Base-by-base conservation (phyloP, 2,113 vertebrate genomes). In the Macquaria ambigua region DNA sequence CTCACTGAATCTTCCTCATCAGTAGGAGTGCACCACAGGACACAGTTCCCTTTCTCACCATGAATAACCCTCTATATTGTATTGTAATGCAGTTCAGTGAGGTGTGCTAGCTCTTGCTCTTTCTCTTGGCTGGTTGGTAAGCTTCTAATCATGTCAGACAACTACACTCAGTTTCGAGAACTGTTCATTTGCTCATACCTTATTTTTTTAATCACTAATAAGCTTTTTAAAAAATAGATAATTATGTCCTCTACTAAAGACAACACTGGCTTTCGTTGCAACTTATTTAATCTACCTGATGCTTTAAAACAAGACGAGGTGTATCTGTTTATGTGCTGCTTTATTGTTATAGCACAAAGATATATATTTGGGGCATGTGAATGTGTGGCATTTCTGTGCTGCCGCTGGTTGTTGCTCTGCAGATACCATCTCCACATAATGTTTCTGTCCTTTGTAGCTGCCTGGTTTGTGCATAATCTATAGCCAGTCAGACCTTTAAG, bases 1-100 rank as follows among this genome's bases (percentile, higher is more conserved):
- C 79, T 85, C 70, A 34, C 56, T 77, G 87, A 92, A 74, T 89
- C 83, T 77, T 81, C 77, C 56, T 85, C 80, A 77, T 72, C 85
- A 61, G 74, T 21, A 48, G 81, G 23, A 58, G 39, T 11, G 67
- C 83, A 75, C 82, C 81, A 88, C 79, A 83, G 87, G 85, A 93
- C 68, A n/a, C 58, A 25, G 69, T 79, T 83, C 64, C 25, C 63
- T 43, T 78, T 91, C 85, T 82, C 67, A 64, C 75, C 41, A 25
- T 90, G 71, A 88, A 89, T 63, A 77, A 79, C 53, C 69, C 50
- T 43, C 53, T 55, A 3, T 46, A 53, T 74, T 63, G 58, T 46
- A 53, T 74, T 63, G 58, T 52, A 25, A 73, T 77, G 75, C 41
- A 53, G 61, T 77, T 80, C 70, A 76, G 21, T 56, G 52, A 74